These are phyloP conservation scores for Tragelaphus oryx DNA, from an alignment of 2,797 vertebrate genomes.

Conservation along the genomic window DNA sequence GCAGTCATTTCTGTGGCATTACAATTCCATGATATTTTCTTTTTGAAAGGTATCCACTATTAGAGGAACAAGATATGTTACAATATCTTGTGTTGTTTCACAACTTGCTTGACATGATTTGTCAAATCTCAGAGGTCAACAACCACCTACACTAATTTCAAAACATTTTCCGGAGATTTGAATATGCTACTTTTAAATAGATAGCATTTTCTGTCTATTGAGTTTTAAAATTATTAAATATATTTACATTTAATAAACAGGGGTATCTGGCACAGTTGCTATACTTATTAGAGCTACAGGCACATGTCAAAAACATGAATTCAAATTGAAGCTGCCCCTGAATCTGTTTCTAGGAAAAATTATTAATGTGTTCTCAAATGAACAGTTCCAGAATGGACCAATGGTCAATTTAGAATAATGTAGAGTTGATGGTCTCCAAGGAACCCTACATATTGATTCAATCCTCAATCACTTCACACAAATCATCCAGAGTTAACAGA, in stretches of 20 bases:
- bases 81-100: neutral
- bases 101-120: neutral
- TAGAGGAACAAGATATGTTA: neutral
- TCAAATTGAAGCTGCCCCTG: neutral
- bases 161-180: neutral
- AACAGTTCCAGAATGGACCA: constrained; percentile 13
- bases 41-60: neutral
- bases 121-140: neutral
- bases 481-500: constrained; percentile 30
- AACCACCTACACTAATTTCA: neutral
- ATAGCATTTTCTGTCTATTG: neutral
- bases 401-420: constrained; percentile 42
- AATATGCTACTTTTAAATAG: neutral
- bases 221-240: neutral
- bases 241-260: neutral
- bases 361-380: neutral
- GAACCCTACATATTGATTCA: neutral
- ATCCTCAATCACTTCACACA: neutral
- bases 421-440: neutral
- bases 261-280: neutral
- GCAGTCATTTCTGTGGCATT: neutral
- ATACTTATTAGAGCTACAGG: neutral
- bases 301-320: neutral
- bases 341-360: constrained; percentile 7
- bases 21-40: neutral